Evolutionary conservation across 2,888 invertebrate species (phyloP).

Genomic region (Athrips mouffetella): DNA sequence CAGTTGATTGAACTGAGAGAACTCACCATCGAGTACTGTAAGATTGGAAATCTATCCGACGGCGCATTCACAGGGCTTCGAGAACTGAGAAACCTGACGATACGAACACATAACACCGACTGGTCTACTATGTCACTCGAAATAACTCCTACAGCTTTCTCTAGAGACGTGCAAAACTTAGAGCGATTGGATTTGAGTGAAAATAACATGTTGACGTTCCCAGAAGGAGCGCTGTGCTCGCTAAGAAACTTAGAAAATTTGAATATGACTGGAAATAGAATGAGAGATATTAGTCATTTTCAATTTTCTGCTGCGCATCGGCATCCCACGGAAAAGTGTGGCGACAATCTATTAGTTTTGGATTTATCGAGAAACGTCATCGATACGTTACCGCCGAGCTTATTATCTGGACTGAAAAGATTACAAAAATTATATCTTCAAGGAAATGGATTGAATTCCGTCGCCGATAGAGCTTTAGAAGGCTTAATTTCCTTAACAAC

Average conservation of each 20-base stretch:
- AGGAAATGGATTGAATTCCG: slow-evolving; percentile 85
- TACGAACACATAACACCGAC: slow-evolving; percentile 90
- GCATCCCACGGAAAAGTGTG: slow-evolving; percentile 82
- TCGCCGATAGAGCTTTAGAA: slow-evolving; percentile 88
- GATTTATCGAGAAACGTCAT: slow-evolving; percentile 89
- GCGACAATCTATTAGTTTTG: slow-evolving; percentile 82
- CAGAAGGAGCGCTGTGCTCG: slow-evolving; percentile 87
- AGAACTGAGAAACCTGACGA: slow-evolving; percentile 86
- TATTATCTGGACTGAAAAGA: slow-evolving; percentile 83
- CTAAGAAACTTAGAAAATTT: slow-evolving; percentile 84
- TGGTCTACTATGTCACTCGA: slow-evolving; percentile 90
- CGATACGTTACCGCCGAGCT: slow-evolving; percentile 84
- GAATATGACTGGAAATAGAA: slow-evolving; percentile 88
- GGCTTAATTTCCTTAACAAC: slow-evolving; percentile 85
- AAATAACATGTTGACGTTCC: slow-evolving; percentile 89
- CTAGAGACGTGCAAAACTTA: slow-evolving; percentile 84
- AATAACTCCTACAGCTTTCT: slow-evolving; percentile 85
- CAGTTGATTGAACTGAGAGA: slow-evolving; percentile 86
- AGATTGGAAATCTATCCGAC: slow-evolving; percentile 88
- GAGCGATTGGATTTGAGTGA: slow-evolving; percentile 87
- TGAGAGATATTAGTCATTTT: slow-evolving; percentile 86
- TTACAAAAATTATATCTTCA: slow-evolving; percentile 86
- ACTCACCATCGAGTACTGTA: slow-evolving; percentile 89
- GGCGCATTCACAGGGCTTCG: slow-evolving; percentile 89
- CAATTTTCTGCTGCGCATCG: slow-evolving; percentile 81